These are phyloP conservation scores for Stegodyphus dumicola DNA, from an alignment of 1,140 invertebrate species.

Conservation along the genomic window DNA sequence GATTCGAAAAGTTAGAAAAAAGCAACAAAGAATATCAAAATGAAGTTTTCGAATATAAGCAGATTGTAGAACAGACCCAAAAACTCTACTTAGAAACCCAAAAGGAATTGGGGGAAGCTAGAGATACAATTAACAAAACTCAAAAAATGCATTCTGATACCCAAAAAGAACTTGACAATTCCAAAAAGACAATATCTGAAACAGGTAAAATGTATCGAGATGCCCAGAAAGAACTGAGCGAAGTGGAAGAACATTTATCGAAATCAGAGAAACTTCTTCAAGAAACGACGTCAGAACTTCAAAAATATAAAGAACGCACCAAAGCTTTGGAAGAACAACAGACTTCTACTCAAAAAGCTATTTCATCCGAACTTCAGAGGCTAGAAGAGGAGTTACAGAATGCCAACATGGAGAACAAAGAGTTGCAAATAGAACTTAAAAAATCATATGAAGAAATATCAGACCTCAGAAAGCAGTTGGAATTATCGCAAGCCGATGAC, in stretches of 20 bases:
- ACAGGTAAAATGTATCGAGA: conserved; percentile 76
- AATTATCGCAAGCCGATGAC: conserved; percentile 58
- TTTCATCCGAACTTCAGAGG: conserved; percentile 52
- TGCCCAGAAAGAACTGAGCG: conserved; percentile 30
- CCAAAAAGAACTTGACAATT: conserved; percentile 80
- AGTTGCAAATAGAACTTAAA: conserved; percentile 63
- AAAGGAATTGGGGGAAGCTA: conserved; percentile 63
- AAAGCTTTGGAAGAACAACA: conserved; percentile 50
- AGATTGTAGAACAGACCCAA: conserved; percentile 73
- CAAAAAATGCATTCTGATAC: conserved; percentile 81
- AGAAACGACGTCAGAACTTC: conserved; percentile 19
- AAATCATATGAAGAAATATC: conserved; percentile 64
- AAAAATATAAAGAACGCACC: conserved; percentile 45
- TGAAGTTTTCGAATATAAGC: conserved; percentile 79
- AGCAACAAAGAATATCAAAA: conserved; percentile 83
- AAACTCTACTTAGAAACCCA: conserved; percentile 47
- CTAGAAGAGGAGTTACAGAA: conserved; percentile 56
- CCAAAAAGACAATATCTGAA: conserved; percentile 91
- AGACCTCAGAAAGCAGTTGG: conserved; percentile 62
- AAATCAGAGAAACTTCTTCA: conserved; percentile 20
- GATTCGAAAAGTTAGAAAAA: conserved; percentile 71
- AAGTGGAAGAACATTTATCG: conserved; percentile 24
- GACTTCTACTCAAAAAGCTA: conserved; percentile 43
- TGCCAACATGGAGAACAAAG: conserved; percentile 45
- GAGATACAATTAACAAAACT: conserved; percentile 74